Evolutionary conservation across 2,113 vertebrate species (phyloP).

Genomic region (Epinephelus moara): DNA sequence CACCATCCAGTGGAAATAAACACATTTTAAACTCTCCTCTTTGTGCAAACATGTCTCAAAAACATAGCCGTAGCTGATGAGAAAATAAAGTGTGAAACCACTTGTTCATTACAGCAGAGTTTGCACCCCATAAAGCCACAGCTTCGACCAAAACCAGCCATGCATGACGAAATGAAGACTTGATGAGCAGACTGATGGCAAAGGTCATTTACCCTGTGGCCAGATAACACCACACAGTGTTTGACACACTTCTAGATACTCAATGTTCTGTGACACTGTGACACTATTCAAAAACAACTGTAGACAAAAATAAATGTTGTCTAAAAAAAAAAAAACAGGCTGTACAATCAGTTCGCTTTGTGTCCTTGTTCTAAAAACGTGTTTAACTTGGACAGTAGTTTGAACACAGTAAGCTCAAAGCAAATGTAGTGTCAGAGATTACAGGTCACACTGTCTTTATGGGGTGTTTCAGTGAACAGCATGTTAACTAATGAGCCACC

Average conservation of each 20-base stretch:
- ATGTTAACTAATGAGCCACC: neutral
- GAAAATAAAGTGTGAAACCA: neutral
- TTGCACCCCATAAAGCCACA: neutral
- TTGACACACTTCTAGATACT: too few relatives aligned
- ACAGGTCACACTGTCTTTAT: neutral
- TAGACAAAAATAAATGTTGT: too few relatives aligned
- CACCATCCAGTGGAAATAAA: neutral
- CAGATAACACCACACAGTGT: neutral
- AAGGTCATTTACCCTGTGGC: slow-evolving; percentile 6
- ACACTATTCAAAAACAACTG: too few relatives aligned
- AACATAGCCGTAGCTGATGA: neutral
- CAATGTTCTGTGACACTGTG: neutral
- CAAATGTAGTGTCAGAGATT: neutral
- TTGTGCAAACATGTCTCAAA: neutral
- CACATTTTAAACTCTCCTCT: neutral
- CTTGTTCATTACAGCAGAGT: neutral
- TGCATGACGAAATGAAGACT: neutral
- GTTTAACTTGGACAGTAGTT: neutral
- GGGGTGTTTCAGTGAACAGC: neutral
- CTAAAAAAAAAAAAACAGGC: neutral
- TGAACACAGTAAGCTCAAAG: neutral
- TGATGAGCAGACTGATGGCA: neutral
- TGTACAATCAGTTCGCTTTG: neutral
- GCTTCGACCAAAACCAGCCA: neutral
- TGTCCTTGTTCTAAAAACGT: neutral